Base-by-base conservation (phyloP, 2,797 vertebrate species). In the Pseudochirops cupreus region DNA sequence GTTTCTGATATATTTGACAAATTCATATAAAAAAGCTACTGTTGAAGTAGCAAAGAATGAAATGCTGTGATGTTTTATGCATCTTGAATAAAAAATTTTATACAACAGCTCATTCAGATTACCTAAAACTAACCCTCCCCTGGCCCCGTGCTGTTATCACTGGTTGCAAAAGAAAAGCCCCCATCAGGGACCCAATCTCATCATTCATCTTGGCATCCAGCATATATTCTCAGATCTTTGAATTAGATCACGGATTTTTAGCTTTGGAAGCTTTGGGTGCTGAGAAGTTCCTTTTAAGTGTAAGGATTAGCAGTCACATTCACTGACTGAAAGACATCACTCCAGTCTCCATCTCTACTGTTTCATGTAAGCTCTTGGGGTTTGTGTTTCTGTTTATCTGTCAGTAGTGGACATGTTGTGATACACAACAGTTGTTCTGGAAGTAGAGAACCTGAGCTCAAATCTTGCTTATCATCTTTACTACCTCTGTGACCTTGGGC, bases 1-100 rank as follows among this genome's bases (percentile, higher is more conserved):
- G 82, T 29, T 91, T 96, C 93, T 94, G 93, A 95, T 59, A 95
- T 94, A 46, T 58, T 94, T 95, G 91, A 93, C 52, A 28, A 56
- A n/a, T 94, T 93, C n/a, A 91, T 0, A 62, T 93, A 33, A 31
- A 95, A 97, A 97, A 94, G 74, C 13, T 93, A 52, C 50, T 95
- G 94, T 92, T 18, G 24, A 94, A 93, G 53, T 91, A 31, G 50
- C 53, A 16, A 56, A 92, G 91, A 93, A 95, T 55, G 74, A 92
- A 59, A 58, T 95, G 56, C n/a, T n/a, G 46, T 11, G 11, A 56
- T 95, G 29, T 91, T 33, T 39, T 59, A 54, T 94, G 93, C 67
- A 91, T 9, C 90, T n/a, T 52, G 33, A n/a, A 9, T 59, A 94
- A 96, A 92, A 67, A 52, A 33, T 16, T 91, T n/a, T 93, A 21